Evolutionary conservation across 2,797 vertebrate species (phyloP), one percentile per base, ranked within the genome.

Genomic region (Mormyrops boulengeri): DNA sequence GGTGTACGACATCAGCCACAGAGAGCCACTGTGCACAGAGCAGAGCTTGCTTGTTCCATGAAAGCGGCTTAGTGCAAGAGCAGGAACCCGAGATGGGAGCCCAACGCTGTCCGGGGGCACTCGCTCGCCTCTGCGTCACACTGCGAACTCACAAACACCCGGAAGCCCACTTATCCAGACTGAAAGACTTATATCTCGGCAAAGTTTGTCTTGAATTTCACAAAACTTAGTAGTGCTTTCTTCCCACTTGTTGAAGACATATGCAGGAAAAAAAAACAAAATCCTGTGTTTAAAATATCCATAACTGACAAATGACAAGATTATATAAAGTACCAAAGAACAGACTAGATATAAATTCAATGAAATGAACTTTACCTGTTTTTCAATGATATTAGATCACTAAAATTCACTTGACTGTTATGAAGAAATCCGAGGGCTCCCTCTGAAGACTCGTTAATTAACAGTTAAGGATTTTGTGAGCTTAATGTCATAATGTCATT

Each of bases 211-310:
- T 94, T 94, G 94, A 96, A 94, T 95, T 94, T 92, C 95, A 94
- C 95, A 96, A 95, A 53, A 95, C 95, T 94, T 93, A 62, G 93
- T 95, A 97, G 97, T 98, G 97, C 97, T 97, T 98, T 98, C 98
- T 97, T 98, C 97, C 97, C 96, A 97, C 96, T 97, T 97, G 97
- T 97, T 97, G 93, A 97, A 97, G 96, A 95, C 94, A 96, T 95
- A 93, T 95, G 95, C 94, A 94, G 94, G 93, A 95, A 92, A 95
- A 95, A 22, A 91, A 92, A 94, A 94, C 96, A 93, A 52, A 87
- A 41, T 4, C 11, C 14, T 12, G 22, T 50, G 2, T 17, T 30
- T 55, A 53, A 91, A 88, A 88, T 91, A 87, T 44, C 90, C 92
- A 86, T 87, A 90, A 92, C 92, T 88, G 88, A 30, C 89, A 88